Base-by-base conservation (phyloP, 2,113 vertebrate genomes). In the Poecile atricapillus region DNA sequence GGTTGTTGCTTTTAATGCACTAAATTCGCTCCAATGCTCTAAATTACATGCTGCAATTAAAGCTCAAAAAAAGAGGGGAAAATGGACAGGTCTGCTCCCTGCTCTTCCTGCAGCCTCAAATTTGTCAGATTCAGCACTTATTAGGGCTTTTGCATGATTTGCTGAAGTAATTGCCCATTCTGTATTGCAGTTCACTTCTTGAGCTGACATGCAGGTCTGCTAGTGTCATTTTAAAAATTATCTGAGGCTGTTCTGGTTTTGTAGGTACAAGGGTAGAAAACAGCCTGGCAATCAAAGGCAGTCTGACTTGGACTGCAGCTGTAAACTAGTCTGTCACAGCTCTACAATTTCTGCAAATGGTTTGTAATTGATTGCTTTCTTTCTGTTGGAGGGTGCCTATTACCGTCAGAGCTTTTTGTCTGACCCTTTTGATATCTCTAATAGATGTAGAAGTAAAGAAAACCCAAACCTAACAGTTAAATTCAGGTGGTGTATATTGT, bases 361-460 rank as follows among this genome's bases (percentile, higher is more conserved):
- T 44, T 97, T 96, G 93, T 98, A 98, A 98, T 97, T 97, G 98
- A 97, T 97, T 93, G 97, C 97, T 95, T 89, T 96, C 93, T 95
- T 92, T 97, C 93, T 95, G 83, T 58, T 94, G 79, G 71, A 97
- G 96, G 92, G 97, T 97, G 87, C 97, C 97, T 97, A 98, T 98
- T 98, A 98, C 94, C 96, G 97, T 97, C 97, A 98, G 56, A 64
- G 94, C 88, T 95, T 97, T 98, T 97, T 97, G 95, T 97, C 87
- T 89, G 88, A 96, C 95, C 95, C 73, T 93, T 91, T 96, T 95
- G 95, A 80, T 97, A 87, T 88, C 92, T 85, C 55, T 77, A 76
- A 11, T 23, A 87, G 49, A 93, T 69, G 87, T 50, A 92, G 73
- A 69, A 71, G 63, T 64, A 30, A 47, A 89, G 89, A 68, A 23